Conservation (phyloP, 23 tunicate species). For the Styela clava region DNA sequence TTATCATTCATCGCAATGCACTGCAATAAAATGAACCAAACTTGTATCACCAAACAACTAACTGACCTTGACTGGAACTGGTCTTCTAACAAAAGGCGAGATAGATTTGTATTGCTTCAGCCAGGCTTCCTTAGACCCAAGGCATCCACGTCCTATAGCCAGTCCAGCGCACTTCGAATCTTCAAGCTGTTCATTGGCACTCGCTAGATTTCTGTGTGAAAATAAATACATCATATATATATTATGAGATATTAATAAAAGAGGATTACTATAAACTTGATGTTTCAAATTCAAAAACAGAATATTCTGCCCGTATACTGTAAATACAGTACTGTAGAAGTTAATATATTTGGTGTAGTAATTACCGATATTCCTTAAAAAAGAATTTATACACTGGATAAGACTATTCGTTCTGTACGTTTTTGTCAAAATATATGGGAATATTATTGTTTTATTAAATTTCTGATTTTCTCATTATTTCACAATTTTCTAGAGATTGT, state of each 20-base stretch:
- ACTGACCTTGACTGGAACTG: conserved; percentile 38
- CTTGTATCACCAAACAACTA: no score
- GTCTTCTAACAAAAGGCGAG: conserved; percentile 61
- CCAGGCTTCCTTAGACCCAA: conserved; percentile 76
- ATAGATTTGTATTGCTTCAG: conserved; percentile 52
- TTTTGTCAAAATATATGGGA: no score
- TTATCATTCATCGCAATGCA: not conserved
- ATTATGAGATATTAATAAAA: not conserved
- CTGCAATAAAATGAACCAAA: not conserved
- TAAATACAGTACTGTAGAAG: no score
- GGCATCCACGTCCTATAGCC: conserved; percentile 73
- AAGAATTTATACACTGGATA: no score
- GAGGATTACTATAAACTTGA: not conserved
- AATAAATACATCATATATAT: not conserved
- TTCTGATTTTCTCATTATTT: no score
- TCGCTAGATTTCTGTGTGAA: conserved; percentile 37
- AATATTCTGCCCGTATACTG: no score
- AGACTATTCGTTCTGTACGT: no score
- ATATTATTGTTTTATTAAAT: no score
- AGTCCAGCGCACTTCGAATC: conserved; percentile 61
- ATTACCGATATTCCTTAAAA: no score
- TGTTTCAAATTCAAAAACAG: no score
- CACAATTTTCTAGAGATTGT: no score
- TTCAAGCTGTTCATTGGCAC: conserved; percentile 29
- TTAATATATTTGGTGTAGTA: no score